These are phyloP conservation scores for Synanthedon vespiformis DNA, from an alignment of 2,888 invertebrate species.

Conservation along the genomic window DNA sequence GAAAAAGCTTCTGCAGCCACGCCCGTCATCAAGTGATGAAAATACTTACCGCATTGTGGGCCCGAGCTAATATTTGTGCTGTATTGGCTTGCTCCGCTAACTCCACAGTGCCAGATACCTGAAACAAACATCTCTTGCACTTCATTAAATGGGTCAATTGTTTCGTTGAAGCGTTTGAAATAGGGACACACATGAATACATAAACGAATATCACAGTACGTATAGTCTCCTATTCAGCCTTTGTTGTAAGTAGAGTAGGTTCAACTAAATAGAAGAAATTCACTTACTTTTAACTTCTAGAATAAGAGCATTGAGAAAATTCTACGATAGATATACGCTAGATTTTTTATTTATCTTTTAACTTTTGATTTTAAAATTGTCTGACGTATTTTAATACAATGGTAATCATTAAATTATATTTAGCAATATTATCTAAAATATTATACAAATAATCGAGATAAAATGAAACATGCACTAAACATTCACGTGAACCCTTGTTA, in stretches of 20 bases:
- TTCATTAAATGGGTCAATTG: constrained; percentile 49
- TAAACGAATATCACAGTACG: neutral
- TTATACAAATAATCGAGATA: too few relatives aligned
- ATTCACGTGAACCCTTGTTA: too few relatives aligned
- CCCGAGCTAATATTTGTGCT: constrained; percentile 43
- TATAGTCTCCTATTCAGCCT: neutral
- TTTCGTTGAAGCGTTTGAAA: constrained; percentile 16
- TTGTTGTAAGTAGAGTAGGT: neutral
- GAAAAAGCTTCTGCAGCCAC: neutral
- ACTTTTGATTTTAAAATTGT: too few relatives aligned
- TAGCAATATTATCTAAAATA: too few relatives aligned
- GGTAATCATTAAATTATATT: too few relatives aligned
- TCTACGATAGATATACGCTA: too few relatives aligned
- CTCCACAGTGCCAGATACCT: constrained; percentile 57
- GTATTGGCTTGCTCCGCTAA: constrained; percentile 49
- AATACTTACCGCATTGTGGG: constrained; percentile 48
- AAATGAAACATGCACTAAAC: too few relatives aligned
- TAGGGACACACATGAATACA: neutral
- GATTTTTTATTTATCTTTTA: too few relatives aligned
- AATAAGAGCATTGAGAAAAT: too few relatives aligned
- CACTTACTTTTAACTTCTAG: neutral
- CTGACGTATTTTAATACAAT: too few relatives aligned
- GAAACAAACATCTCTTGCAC: constrained; percentile 36
- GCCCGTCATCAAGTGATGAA: neutral
- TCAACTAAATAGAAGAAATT: neutral